A percentile compares a stretch with the other conserved stretches of the same genome.
Conservation (phyloP, 2,113 vertebrate genomes). For the Riparia riparia region DNA sequence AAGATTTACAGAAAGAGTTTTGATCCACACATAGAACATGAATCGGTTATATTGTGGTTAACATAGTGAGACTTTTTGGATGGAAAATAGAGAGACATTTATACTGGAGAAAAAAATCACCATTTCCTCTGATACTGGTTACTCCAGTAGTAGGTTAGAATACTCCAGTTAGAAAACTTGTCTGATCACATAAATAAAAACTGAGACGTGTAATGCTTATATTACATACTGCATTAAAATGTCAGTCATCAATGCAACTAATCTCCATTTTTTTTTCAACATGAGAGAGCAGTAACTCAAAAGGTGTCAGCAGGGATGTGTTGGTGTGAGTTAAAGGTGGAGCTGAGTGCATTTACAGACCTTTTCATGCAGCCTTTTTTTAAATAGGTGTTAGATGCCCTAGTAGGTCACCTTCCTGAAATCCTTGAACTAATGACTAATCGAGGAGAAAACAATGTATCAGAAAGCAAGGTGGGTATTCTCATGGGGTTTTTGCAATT, state of each 20-base stretch:
- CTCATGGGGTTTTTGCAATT: not conserved
- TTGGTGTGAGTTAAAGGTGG: not conserved
- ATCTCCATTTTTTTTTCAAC: not conserved
- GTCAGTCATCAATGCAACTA: not conserved
- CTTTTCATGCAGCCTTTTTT: constrained; percentile 39
- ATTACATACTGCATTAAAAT: not conserved
- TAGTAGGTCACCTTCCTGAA: constrained; percentile 90
- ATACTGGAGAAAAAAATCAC: not conserved
- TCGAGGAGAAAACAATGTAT: constrained; percentile 82
- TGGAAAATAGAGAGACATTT: not conserved
- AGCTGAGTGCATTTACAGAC: not conserved
- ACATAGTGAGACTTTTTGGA: not conserved
- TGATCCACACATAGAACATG: not conserved
- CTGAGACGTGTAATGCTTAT: not conserved
- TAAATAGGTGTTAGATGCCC: constrained; percentile 89
- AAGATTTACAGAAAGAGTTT: not conserved
- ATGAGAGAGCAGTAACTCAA: not conserved
- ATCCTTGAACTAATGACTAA: constrained; percentile 87
- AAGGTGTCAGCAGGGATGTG: not conserved
- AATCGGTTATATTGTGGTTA: not conserved
- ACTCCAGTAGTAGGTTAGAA: not conserved
- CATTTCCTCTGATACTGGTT: not conserved
- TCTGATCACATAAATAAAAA: not conserved
- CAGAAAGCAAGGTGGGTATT: constrained; percentile 86
- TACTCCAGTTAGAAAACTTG: not conserved